Conservation (phyloP, 2,113 vertebrate genomes). For the Pheucticus melanocephalus region DNA sequence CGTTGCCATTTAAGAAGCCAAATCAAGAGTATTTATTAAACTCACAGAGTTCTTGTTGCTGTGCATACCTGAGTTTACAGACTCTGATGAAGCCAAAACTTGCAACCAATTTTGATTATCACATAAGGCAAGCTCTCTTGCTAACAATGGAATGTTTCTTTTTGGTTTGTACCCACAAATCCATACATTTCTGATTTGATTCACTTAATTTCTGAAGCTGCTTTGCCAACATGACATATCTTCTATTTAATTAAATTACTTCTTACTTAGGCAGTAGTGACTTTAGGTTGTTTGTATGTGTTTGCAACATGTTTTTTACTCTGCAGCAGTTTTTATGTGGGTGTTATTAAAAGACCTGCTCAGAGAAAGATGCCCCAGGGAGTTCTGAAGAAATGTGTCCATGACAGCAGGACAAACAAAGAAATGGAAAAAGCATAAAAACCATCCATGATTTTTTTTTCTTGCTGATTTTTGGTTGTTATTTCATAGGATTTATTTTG, state of each 20-base stretch:
- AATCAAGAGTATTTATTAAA: not conserved
- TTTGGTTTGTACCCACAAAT: not conserved
- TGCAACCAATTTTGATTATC: not conserved
- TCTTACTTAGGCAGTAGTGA: not conserved
- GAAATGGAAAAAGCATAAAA: not conserved
- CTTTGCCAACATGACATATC: not conserved
- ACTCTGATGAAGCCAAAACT: not conserved
- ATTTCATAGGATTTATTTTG: not conserved
- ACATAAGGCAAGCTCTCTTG: not conserved
- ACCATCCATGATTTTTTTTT: accelerated
- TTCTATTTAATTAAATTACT: not conserved
- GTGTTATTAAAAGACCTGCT: not conserved
- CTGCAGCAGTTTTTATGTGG: not conserved
- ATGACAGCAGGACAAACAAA: not conserved
- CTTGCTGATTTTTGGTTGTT: not conserved
- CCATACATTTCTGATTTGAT: not conserved
- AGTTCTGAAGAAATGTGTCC: not conserved
- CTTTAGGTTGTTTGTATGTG: not conserved
- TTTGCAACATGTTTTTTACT: not conserved
- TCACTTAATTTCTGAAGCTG: not conserved
- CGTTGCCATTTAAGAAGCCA: not conserved
- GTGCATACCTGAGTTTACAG: not conserved
- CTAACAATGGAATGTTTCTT: not conserved
- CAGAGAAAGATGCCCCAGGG: not conserved
- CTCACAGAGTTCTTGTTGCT: not conserved